Conservation (phyloP, 1,140 invertebrate species). For the Metaphire vulgaris region DNA sequence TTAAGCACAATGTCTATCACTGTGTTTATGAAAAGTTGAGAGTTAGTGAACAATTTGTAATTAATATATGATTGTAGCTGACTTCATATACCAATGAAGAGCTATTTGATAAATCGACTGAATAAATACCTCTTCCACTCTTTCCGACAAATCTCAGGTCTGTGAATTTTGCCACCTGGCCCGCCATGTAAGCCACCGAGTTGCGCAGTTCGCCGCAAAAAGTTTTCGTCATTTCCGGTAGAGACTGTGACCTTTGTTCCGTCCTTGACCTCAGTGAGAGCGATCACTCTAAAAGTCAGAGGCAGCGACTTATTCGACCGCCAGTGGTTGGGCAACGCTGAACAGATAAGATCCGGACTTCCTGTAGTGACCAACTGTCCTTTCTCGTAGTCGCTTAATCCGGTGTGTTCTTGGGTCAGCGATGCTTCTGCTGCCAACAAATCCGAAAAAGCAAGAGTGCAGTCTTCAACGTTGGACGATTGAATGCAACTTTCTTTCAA, state of each 20-base stretch:
- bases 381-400: background rate
- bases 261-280: slow-evolving; percentile 84
- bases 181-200: slow-evolving; percentile 89
- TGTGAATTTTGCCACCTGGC: slow-evolving; percentile 93
- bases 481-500: background rate
- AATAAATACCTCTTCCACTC: slow-evolving; percentile 89
- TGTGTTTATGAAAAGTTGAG: no score
- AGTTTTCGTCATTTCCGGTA: slow-evolving; percentile 96
- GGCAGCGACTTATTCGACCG: slow-evolving; percentile 56
- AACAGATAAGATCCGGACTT: slow-evolving; percentile 87
- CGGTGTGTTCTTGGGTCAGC: background rate
- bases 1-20: no score
- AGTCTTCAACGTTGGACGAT: background rate
- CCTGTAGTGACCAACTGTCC: slow-evolving; percentile 66
- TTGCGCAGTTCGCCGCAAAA: slow-evolving; percentile 87
- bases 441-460: background rate
- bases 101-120: no score
- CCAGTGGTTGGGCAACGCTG: slow-evolving; percentile 83
- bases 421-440: background rate
- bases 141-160: slow-evolving; percentile 92
- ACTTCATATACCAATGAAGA: no score
- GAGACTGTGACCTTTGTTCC: slow-evolving; percentile 86
- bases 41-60: no score
- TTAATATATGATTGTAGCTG: no score
- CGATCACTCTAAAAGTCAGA: slow-evolving; percentile 65